Evolutionary conservation across 2,797 vertebrate genomes (phyloP).

Genomic region (Gallinago solitaria): DNA sequence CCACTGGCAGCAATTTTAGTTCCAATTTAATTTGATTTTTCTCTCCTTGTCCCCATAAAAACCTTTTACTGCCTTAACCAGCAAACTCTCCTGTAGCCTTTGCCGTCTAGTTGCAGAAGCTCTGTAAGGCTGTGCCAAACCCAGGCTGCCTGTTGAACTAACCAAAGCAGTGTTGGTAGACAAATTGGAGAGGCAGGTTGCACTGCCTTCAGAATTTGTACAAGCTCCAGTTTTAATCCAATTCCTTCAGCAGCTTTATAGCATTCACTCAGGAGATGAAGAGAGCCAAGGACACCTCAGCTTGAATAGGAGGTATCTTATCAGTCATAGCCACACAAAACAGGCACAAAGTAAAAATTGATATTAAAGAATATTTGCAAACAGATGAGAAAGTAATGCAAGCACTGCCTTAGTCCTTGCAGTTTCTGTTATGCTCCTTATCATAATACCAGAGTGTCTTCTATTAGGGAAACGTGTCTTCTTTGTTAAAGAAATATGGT

Average conservation of each 20-base stretch:
- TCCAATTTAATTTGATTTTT: background rate
- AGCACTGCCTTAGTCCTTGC: background rate
- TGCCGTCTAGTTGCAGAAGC: background rate
- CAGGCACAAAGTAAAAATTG: background rate
- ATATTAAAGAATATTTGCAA: background rate
- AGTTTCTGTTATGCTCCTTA: background rate
- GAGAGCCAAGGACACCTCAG: background rate
- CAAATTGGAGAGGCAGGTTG: background rate
- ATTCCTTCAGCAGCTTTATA: background rate
- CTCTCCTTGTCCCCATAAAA: background rate
- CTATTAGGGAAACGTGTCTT: background rate
- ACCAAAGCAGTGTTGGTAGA: background rate
- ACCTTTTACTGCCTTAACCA: background rate
- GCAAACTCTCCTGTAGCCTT: background rate
- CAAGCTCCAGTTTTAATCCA: background rate
- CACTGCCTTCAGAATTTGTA: background rate
- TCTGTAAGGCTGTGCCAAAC: background rate
- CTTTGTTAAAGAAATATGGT: background rate
- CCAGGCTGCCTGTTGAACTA: background rate
- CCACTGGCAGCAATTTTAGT: background rate
- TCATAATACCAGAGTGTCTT: background rate
- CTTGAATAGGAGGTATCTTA: background rate
- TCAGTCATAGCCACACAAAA: background rate
- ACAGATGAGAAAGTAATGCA: background rate
- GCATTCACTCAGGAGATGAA: rapidly evolving